A percentile compares a stretch with the other conserved stretches of the same genome.
These are phyloP conservation scores for Trichopoda pennipes DNA, from an alignment of 2,888 invertebrate genomes.

Conservation along the genomic window DNA sequence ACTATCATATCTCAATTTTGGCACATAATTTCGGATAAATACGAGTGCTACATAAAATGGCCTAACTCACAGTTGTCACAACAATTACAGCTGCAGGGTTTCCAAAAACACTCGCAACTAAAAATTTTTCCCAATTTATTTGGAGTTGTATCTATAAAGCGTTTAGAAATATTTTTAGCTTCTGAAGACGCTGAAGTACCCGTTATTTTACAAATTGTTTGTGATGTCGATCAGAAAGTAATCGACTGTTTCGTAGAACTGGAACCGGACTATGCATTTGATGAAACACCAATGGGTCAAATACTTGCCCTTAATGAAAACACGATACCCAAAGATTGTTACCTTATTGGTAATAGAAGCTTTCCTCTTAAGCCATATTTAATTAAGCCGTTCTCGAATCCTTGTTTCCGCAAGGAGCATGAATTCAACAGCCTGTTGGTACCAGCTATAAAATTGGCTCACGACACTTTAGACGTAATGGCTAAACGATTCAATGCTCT, in stretches of 20 bases:
- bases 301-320: slow-evolving; percentile 75
- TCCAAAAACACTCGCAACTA: slow-evolving; percentile 70
- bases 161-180: slow-evolving; percentile 78
- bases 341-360: slow-evolving; percentile 76
- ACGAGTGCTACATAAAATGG: slow-evolving; percentile 79
- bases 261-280: slow-evolving; percentile 75
- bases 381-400: slow-evolving; percentile 76
- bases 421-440: slow-evolving; percentile 75
- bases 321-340: slow-evolving; percentile 76
- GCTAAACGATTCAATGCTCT: slow-evolving; percentile 78
- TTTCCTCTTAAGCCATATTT: slow-evolving; percentile 78
- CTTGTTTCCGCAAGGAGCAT: slow-evolving; percentile 74
- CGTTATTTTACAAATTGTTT: slow-evolving; percentile 78
- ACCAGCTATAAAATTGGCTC: slow-evolving; percentile 73
- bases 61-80: slow-evolving; percentile 75
- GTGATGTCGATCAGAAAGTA: slow-evolving; percentile 77
- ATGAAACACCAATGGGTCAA: slow-evolving; percentile 78
- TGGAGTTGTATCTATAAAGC: slow-evolving; percentile 76
- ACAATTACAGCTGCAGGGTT: slow-evolving; percentile 72
- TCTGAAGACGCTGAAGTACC: slow-evolving; percentile 77
- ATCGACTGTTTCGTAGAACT: slow-evolving; percentile 79
- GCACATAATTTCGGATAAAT: slow-evolving; percentile 78
- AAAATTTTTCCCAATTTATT: slow-evolving; percentile 74
- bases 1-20: slow-evolving; percentile 77
- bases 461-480: slow-evolving; percentile 75